A percentile compares a stretch with the other conserved stretches of the same genome.
phyloP scores from a whole-genome alignment of 1,140 invertebrate genomes.

The Apolygus lucorum region DNA sequence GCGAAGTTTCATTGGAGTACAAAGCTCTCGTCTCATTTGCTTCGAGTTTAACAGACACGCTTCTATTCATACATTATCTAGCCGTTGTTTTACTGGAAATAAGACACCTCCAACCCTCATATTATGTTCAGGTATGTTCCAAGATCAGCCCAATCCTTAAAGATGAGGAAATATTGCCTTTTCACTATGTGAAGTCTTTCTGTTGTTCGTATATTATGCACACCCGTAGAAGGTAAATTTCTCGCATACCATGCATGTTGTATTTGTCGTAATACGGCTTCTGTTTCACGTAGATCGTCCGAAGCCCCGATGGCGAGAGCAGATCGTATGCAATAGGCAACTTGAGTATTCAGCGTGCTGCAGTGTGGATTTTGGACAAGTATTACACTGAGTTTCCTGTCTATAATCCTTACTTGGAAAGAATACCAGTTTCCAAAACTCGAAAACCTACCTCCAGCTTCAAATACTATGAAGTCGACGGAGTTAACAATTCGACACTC shows the following conservation, averaged over 20 bases:
- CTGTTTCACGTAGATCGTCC: too few relatives aligned
- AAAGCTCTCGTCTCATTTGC: conserved; percentile 82
- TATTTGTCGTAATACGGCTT: too few relatives aligned
- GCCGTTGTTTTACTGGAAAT: conserved; percentile 88
- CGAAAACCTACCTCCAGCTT: conserved; percentile 71
- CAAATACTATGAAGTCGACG: conserved; percentile 96
- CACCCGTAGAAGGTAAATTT: too few relatives aligned
- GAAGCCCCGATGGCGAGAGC: conserved; percentile 89
- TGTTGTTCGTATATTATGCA: conserved; percentile 18
- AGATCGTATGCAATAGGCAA: conserved; percentile 79
- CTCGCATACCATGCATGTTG: too few relatives aligned
- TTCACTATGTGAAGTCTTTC: background rate
- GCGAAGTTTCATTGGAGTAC: conserved; percentile 68
- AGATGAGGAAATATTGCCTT: conserved; percentile 68
- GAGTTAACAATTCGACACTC: conserved; percentile 54
- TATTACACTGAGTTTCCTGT: conserved; percentile 95
- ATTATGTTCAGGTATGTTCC: conserved; percentile 67
- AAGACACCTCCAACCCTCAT: conserved; percentile 78
- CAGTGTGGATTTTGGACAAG: conserved; percentile 84
- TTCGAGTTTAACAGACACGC: conserved; percentile 79
- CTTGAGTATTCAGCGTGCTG: conserved; percentile 88
- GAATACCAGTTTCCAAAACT: conserved; percentile 75
- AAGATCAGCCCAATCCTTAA: conserved; percentile 84
- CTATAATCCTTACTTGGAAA: conserved; percentile 92
- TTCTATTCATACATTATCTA: conserved; percentile 91